These are phyloP conservation scores for Edolisoma coerulescens DNA, from an alignment of 2,113 vertebrate species.

Conservation along the genomic window DNA sequence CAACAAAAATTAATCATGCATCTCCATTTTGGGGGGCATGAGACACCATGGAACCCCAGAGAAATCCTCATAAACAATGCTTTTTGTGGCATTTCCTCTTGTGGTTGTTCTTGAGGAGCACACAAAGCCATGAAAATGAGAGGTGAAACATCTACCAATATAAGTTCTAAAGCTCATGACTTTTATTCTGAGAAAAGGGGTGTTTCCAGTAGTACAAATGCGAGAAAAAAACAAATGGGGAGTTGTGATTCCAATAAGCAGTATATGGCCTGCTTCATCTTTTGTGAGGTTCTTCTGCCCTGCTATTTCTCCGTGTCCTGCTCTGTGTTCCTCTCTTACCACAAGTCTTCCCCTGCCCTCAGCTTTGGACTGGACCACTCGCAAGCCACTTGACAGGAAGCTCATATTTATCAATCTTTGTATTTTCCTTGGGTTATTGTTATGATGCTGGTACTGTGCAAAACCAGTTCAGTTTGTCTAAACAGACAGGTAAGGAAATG, in stretches of 20 bases:
- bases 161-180: not conserved
- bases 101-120: not conserved
- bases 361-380: not conserved
- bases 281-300: not conserved
- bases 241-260: not conserved
- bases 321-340: not conserved
- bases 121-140: not conserved
- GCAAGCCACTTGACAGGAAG: not conserved
- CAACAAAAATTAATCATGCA: not conserved
- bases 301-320: not conserved
- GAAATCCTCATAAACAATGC: not conserved
- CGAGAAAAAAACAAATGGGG: rapidly evolving
- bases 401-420: not conserved
- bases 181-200: not conserved
- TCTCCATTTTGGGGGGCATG: not conserved
- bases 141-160: not conserved
- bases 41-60: not conserved
- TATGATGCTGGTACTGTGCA: not conserved
- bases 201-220: not conserved
- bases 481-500: not conserved
- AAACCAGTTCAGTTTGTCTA: not conserved
- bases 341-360: not conserved
- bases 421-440: not conserved
- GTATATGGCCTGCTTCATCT: not conserved
- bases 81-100: not conserved